Conservation (phyloP, 2,113 vertebrate species). For the Saimiri boliviensis region DNA sequence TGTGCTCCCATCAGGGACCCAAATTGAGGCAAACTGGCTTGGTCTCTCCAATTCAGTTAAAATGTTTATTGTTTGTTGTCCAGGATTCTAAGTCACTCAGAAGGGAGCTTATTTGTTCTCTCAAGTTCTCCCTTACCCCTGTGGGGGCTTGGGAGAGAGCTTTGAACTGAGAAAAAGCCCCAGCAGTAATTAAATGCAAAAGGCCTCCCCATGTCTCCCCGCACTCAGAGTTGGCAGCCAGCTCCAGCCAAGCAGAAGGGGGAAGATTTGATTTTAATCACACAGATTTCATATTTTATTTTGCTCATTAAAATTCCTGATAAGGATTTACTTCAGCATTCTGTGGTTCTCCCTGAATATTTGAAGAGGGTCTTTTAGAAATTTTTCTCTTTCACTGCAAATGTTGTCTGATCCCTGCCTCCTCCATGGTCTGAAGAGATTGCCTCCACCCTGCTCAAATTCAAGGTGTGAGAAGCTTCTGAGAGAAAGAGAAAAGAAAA, state of each 20-base stretch:
- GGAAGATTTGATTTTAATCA: conserved; percentile 89
- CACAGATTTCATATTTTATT: conserved; percentile 88
- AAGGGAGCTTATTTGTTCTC: conserved; percentile 68
- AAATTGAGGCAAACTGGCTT: neutral
- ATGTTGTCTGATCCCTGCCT: neutral
- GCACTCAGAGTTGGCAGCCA: conserved; percentile 73
- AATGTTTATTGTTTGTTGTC: conserved; percentile 53
- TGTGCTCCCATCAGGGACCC: neutral
- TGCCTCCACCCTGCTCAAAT: neutral
- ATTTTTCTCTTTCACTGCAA: neutral
- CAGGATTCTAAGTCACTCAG: conserved; percentile 59
- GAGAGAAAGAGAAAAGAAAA: neutral
- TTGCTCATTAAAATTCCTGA: conserved; percentile 88
- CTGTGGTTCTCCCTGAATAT: conserved; percentile 80
- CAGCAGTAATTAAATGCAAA: conserved; percentile 84
- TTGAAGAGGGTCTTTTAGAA: conserved; percentile 25
- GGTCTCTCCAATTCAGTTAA: conserved; percentile 15
- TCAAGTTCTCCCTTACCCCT: conserved; percentile 63
- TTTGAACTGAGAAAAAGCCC: conserved; percentile 73
- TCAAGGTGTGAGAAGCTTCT: conserved; percentile 15
- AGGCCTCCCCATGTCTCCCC: conserved; percentile 75
- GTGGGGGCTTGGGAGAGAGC: conserved; percentile 65
- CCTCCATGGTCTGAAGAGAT: neutral
- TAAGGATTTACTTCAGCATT: conserved; percentile 87
- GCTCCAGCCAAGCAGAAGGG: conserved; percentile 83